A percentile compares a stretch with the other conserved stretches of the same genome.
phyloP scores from a whole-genome alignment of 2,888 invertebrate genomes.

The Phragmatobia fuliginosa region DNA sequence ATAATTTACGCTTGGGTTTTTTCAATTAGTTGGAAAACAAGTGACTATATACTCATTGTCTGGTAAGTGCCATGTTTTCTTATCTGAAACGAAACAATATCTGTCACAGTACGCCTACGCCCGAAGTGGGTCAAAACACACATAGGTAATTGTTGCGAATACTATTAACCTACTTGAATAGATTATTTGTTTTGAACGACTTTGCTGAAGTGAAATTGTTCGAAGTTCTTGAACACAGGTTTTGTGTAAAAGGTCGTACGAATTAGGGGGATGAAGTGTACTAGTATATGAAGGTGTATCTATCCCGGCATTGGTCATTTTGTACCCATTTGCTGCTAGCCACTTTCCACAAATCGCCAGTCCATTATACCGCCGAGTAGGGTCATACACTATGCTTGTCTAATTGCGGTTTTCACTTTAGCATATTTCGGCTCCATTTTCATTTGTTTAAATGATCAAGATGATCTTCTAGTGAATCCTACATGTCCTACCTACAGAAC shows the following conservation, averaged over 20 bases:
- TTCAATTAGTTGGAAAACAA: background rate
- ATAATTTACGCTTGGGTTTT: background rate
- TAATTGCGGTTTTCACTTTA: too few relatives aligned
- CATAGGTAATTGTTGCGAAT: slow-evolving; percentile 3
- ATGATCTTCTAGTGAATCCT: too few relatives aligned
- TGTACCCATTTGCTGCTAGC: too few relatives aligned
- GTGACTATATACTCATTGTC: background rate
- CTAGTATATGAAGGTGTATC: too few relatives aligned
- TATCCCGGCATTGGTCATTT: too few relatives aligned
- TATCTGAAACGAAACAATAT: background rate
- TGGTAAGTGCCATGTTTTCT: background rate
- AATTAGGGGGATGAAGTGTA: too few relatives aligned
- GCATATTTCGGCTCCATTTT: too few relatives aligned
- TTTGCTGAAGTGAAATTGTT: background rate
- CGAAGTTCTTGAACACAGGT: background rate
- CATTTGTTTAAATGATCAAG: too few relatives aligned
- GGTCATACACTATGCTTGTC: too few relatives aligned
- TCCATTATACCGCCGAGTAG: too few relatives aligned
- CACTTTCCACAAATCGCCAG: too few relatives aligned
- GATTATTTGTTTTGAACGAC: background rate
- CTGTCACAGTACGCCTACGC: background rate
- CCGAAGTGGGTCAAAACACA: background rate
- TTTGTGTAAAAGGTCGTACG: background rate
- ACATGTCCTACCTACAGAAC: too few relatives aligned
- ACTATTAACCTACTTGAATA: slow-evolving; percentile 1